Evolutionary conservation across 2,888 invertebrate genomes (phyloP).

Genomic region (Hypselothyrea guttata): DNA sequence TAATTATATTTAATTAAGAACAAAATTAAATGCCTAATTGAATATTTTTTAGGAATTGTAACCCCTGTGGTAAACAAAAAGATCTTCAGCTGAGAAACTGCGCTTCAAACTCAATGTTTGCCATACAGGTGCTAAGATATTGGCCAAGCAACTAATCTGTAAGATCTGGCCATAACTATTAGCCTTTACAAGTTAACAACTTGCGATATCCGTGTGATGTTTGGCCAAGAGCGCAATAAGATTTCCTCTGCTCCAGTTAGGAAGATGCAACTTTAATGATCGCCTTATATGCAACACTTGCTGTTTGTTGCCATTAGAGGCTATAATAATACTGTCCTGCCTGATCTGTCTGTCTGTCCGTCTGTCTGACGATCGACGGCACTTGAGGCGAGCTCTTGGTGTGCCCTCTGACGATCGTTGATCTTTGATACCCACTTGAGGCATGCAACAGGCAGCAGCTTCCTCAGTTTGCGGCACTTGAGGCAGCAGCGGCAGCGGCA

Average conservation of each 20-base stretch:
- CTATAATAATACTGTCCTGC: constrained; percentile 21
- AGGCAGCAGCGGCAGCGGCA: constrained; percentile 3
- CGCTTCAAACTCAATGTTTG: too few relatives aligned
- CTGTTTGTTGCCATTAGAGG: constrained; percentile 41
- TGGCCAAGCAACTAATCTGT: too few relatives aligned
- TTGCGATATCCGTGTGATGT: not conserved
- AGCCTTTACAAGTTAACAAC: not conserved
- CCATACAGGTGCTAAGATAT: too few relatives aligned
- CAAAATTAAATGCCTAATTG: too few relatives aligned
- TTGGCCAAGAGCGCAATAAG: too few relatives aligned
- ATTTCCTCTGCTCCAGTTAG: too few relatives aligned
- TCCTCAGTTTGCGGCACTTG: constrained; percentile 62
- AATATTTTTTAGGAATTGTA: too few relatives aligned
- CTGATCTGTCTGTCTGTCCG: too few relatives aligned
- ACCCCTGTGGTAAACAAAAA: too few relatives aligned
- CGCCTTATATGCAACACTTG: not conserved
- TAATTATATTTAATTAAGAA: too few relatives aligned
- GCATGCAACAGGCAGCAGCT: constrained; percentile 52
- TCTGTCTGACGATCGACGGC: constrained; percentile 10
- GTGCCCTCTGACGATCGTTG: constrained; percentile 61
- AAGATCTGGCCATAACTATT: too few relatives aligned
- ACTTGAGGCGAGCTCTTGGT: constrained; percentile 28
- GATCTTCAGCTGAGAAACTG: too few relatives aligned
- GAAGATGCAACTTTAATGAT: constrained; percentile 22
- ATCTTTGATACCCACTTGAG: constrained; percentile 70